Percentiles rank a stretch among this genome's conserved stretches.
phyloP scores from a whole-genome alignment of 2,888 invertebrate genomes.

The Oxytorus armatus region DNA sequence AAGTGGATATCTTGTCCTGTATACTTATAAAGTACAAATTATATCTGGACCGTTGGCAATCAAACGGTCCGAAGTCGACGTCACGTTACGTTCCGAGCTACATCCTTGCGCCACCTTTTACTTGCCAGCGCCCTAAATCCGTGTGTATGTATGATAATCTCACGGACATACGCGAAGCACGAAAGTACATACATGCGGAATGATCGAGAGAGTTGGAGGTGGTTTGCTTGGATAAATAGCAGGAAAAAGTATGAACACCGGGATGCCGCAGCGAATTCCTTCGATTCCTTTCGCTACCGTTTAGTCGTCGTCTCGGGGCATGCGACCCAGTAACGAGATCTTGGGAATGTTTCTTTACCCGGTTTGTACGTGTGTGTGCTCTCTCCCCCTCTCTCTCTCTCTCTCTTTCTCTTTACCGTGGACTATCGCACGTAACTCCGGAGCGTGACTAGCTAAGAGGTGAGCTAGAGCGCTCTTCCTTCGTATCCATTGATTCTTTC shows the following conservation, averaged over 20 bases:
- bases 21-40: constrained; percentile 34
- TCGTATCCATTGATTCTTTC: too few species aligned
- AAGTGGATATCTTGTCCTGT: constrained; percentile 24
- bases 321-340: constrained; percentile 66
- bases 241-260: constrained; percentile 64
- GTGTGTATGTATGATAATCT: too few species aligned
- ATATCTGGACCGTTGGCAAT: background rate
- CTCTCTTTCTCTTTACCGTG: too few species aligned
- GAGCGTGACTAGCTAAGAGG: too few species aligned
- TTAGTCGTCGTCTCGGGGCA: constrained; percentile 69
- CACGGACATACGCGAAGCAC: constrained; percentile 3
- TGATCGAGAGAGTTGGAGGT: constrained; percentile 55
- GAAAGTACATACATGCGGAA: constrained; percentile 15
- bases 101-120: too few species aligned
- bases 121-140: too few species aligned
- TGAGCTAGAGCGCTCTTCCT: too few species aligned
- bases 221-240: constrained; percentile 55
- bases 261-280: constrained; percentile 74
- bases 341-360: constrained; percentile 45
- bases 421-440: too few species aligned
- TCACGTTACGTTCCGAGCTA: too few species aligned
- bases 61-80: background rate
- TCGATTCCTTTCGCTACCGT: constrained; percentile 75
- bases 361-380: constrained; percentile 12
- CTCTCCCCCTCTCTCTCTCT: background rate